These are phyloP conservation scores for Eospalax fontanierii DNA, from an alignment of 2,797 vertebrate species.

Conservation along the genomic window DNA sequence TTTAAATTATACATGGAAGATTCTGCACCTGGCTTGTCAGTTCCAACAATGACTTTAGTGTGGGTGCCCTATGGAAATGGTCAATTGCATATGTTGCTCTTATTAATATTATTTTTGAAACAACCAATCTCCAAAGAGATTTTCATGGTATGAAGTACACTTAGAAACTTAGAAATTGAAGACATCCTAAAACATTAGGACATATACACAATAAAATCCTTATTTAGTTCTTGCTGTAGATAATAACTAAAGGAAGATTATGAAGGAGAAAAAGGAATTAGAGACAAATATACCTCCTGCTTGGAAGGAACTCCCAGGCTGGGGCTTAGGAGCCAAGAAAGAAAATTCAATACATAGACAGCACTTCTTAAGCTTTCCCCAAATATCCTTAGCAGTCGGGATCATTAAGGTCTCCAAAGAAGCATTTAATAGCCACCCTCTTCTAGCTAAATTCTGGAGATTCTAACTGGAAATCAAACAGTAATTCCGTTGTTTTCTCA, in stretches of 20 bases:
- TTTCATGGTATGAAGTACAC: not conserved
- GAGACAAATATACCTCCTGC: not conserved
- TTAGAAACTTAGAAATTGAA: constrained; percentile 52
- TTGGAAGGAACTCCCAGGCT: not conserved
- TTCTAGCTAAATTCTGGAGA: not conserved
- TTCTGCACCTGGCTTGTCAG: constrained; percentile 84
- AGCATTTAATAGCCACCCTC: not conserved
- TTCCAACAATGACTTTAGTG: constrained; percentile 72
- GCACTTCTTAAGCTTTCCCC: not conserved
- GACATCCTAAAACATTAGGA: not conserved
- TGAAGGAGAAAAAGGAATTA: constrained; percentile 40
- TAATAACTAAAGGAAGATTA: constrained; percentile 3
- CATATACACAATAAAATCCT: constrained; percentile 35
- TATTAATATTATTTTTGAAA: constrained; percentile 75
- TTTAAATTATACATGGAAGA: constrained; percentile 85
- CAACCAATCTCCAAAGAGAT: constrained; percentile 62
- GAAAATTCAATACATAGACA: not conserved
- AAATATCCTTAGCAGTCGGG: not conserved
- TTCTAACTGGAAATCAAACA: not conserved
- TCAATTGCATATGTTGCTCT: constrained; percentile 75
- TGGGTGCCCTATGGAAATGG: constrained; percentile 74
- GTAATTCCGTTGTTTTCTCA: not conserved
- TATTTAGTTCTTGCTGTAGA: constrained; percentile 42
- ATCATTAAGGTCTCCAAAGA: not conserved
- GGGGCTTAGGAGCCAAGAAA: constrained; percentile 20